Evolutionary conservation across 1,140 invertebrate species (phyloP), one percentile per base, ranked within the genome.

Genomic region (Conus betulinus): DNA sequence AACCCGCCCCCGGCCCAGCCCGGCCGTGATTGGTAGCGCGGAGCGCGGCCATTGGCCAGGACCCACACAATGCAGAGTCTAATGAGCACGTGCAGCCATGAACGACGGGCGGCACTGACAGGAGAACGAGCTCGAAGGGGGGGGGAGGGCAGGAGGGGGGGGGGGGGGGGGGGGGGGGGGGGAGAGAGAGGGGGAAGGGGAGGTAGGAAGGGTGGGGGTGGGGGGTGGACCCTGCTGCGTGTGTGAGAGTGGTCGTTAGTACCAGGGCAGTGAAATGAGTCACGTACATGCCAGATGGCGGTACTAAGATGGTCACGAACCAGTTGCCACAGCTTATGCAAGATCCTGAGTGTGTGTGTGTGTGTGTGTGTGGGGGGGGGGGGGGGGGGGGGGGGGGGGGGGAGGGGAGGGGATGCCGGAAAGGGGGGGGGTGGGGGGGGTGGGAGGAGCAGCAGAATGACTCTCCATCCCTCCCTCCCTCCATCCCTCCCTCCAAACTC

Each of bases 241-340:
- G 60, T 63, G 17, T 63, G 17, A 63, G 10, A 63, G 60, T 63
- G 11, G 23, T 71, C 67, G 67, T 71, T 20, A 71, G 67, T 71
- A 71, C 17, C 23, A 71, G 6, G 20, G 20, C 79, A 81, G 25
- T 81, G 27, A 81, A 53, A 81, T 81, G 79, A 81, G 51, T 81
- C 79, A 81, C 79, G 20, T 11, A 7, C 11, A 17, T 8, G 76
- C 27, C 79, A 81, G 79, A 52, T 81, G 79, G 27, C 53, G 79
- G 79, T 78, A 81, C 51, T 7, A 53, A 17, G 79, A 81, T 81
- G 79, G 79, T 81, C 79, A 81, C 79, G 79, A 81, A 81, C 79
- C 13, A 20, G 51, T 81, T 81, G 51, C 51, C 13, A 52, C 10
- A 81, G 0, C 20, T 81, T 55, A 53, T 81, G 79, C 79, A 81